These are phyloP conservation scores for Silurus asotus DNA, from an alignment of 2,113 vertebrate genomes.

Conservation along the genomic window DNA sequence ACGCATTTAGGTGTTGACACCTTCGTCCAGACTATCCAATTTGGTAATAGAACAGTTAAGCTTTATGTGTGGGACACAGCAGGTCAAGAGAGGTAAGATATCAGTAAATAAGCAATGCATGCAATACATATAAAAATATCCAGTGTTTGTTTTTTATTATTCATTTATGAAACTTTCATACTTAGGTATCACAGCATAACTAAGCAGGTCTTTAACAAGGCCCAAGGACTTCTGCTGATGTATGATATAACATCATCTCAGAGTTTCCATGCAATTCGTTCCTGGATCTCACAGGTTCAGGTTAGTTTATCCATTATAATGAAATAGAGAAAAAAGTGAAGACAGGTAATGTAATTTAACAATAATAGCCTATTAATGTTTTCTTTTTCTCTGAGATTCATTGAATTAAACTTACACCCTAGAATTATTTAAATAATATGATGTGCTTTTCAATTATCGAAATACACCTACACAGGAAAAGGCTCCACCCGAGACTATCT, in stretches of 20 bases:
- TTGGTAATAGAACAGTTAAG: constrained; percentile 76
- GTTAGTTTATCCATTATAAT: constrained; percentile 62
- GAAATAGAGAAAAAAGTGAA: neutral
- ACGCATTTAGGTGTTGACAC: constrained; percentile 82
- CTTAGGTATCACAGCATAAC: constrained; percentile 88
- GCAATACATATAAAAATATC: neutral
- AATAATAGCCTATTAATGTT: neutral
- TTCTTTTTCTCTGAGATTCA: neutral
- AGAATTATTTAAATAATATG: neutral
- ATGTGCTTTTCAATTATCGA: neutral
- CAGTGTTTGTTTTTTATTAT: neutral
- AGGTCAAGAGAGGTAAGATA: constrained; percentile 87
- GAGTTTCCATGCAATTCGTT: constrained; percentile 78
- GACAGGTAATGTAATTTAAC: no score
- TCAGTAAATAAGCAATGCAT: neutral
- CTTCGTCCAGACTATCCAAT: constrained; percentile 74
- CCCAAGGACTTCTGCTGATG: constrained; percentile 88
- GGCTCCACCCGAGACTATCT: constrained; percentile 63
- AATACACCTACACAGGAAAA: constrained; percentile 71
- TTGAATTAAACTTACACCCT: neutral
- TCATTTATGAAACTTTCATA: constrained; percentile 12
- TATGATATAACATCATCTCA: constrained; percentile 83
- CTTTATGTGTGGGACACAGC: constrained; percentile 94
- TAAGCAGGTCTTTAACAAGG: constrained; percentile 84
- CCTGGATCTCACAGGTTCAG: constrained; percentile 86